Evolutionary conservation across 2,797 vertebrate species (phyloP), one percentile per base, ranked within the genome.

Genomic region (Mormyrops boulengeri): DNA sequence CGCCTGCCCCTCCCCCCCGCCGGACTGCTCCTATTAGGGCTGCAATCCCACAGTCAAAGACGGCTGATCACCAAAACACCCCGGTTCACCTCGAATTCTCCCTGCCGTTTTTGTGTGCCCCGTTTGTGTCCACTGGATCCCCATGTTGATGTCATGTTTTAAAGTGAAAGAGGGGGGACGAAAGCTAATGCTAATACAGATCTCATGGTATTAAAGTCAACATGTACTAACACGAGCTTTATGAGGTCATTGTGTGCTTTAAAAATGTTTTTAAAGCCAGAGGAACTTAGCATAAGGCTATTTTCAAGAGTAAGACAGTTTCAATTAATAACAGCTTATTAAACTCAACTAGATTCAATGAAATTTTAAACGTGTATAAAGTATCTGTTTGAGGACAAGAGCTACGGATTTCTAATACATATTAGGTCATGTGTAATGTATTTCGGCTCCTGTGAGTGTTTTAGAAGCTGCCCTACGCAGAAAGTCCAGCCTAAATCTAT

Each of bases 1-100:
- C 92, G 93, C 92, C 92, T 86, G 26, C 86, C 50, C 92, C 92
- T 92, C 84, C 93, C 57, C 85, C 93, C 57, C 26, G 22, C 49
- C 47, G 84, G 84, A 87, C 85, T 87, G 85, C 85, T 69, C 14
- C 62, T 87, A 87, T 87, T 57, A 95, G 95, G 95, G 95, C 95
- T 96, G 95, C 96, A 97, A 97, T 97, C 96, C 96, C 96, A 96
- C 96, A 96, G 96, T 96, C 96, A 95, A 96, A 96, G 94, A 95
- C 93, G 94, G 95, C 95, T 96, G 96, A 96, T 95, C 94, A 92
- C 95, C 93, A 96, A 94, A 92, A 94, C 95, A 94, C 94, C 94
- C 94, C 93, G 91, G 90, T 91, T 94, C 93, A 88, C 82, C 88
- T 89, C 80, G 22, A 93, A 91, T 94, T 62, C 26, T 69, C 87